Evolutionary conservation across 2,113 vertebrate genomes (phyloP), one percentile per base, ranked within the genome.

Genomic region (Embiotoca jacksoni): DNA sequence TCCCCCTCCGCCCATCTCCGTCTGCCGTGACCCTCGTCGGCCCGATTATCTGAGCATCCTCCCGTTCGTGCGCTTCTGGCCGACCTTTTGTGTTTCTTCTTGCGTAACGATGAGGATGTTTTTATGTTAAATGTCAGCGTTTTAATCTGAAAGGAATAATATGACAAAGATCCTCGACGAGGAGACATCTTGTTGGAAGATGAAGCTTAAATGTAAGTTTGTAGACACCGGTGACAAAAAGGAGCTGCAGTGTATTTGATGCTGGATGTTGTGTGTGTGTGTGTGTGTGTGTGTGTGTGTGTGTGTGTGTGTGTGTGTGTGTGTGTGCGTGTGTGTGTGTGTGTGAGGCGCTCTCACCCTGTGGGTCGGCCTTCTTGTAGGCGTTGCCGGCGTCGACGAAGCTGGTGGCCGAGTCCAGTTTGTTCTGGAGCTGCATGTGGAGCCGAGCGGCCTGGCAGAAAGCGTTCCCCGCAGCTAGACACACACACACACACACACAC

Each of bases 361-460:
- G 98, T 0, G 98, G 98, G 88, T 99, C 98, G 0, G 98, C 96
- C 85, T 99, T 99, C 90, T 99, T 99, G 91, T 97, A 99, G 37
- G 98, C 97, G 0, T 99, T 99, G 1, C 98, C 98, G 0, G 98
- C 98, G 0, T 99, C 98, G 60, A 99, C 98, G 0, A 98, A 99
- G 93, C 97, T 97, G 86, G 97, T 99, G 70, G 98, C 98, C 0
- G 98, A 96, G 90, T 99, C 98, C 15, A 99, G 96, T 77, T 99
- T 99, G 94, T 98, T 99, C 94, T 99, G 97, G 57, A 99, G 96
- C 89, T 99, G 98, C 96, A 99, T 98, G 86, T 99, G 97, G 74
- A 99, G 97, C 78, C 96, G 96, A 88, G 97, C 98, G 0, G 97
- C 97, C 93, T 99, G 98, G 69, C 98, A 99, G 81, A 99, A 99